A percentile compares a stretch with the other conserved stretches of the same genome.
phyloP scores from a whole-genome alignment of 1,140 invertebrate genomes.

The Conus ventricosus region DNA sequence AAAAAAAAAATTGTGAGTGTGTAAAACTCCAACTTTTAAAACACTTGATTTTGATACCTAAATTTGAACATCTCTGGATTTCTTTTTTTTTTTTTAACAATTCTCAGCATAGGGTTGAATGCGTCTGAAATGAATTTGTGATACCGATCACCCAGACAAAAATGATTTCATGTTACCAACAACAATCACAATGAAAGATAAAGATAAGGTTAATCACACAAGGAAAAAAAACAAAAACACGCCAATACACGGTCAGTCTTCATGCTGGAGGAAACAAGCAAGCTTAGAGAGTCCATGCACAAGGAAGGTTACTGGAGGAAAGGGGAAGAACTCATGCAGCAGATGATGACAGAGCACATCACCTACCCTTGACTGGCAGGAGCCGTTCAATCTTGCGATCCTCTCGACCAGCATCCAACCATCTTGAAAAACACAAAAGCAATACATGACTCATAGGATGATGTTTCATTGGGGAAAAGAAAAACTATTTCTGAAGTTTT shows the following conservation, averaged over 20 bases:
- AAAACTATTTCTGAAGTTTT: not conserved
- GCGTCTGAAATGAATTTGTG: not conserved
- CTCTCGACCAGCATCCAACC: conserved; percentile 71
- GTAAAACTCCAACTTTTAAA: no score
- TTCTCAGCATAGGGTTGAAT: no score
- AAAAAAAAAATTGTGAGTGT: no score
- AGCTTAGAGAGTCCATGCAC: not conserved
- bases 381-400: conserved; percentile 68
- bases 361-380: conserved; percentile 68
- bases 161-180: no score
- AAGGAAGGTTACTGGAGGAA: not conserved
- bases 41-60: no score
- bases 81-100: no score
- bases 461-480: no score
- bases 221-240: not conserved
- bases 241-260: not conserved
- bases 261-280: not conserved
- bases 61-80: no score
- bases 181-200: no score
- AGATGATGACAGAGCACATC: conserved; percentile 28
- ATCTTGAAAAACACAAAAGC: conserved; percentile 53
- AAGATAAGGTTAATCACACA: no score
- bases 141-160: no score
- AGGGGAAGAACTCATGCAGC: conserved; percentile 24
- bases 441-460: no score